Base-by-base conservation (phyloP, 2,888 invertebrate species). In the Coecobrya sp. region DNA sequence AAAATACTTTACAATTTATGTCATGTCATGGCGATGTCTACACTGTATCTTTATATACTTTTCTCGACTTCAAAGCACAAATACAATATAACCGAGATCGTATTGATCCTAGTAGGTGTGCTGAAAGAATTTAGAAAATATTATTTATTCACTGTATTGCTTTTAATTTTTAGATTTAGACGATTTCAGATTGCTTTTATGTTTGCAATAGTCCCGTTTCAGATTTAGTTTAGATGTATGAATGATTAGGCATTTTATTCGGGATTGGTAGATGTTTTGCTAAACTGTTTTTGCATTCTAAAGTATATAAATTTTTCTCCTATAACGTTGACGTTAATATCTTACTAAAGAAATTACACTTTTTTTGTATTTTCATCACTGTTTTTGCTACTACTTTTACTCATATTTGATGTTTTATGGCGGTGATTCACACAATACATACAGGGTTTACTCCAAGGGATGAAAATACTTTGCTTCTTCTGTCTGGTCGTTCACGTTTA, bases 1-100 rank as follows among this genome's bases (percentile, higher is more conserved):
- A 93, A 93, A 93, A 93, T 85, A 36, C 55, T 73, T 22, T 16
- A 52, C 79, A 79, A 79, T 79, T 79, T 79, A 79, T 79, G 79
- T 16, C 45, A 79, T 79, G 79, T 16, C 45, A 36, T 36, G 36
- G 36, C 36, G 25, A 55, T 55, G n/a, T n/a, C 55, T 36, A 36
- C 36, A 36, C 7, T 36, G 19, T 55, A 10, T 27, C 22, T 62
- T 62, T 62, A 8, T 8, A 62, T 19, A 19, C 25, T 27, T 22
- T 65, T 10, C 13, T 25, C 13, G 22, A 30, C 13, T 55, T n/a
- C 19, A 55, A 55, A 55, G n/a, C n/a, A 55, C 16, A 55, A 55
- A n/a, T 16, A n/a, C n/a, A n/a, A n/a, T n/a, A n/a, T n/a, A n/a
- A 16, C n/a, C 11, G 52, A 52, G 55, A 55, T 5, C 13, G n/a